Base-by-base conservation (phyloP, 2,113 vertebrate genomes). In the Abramis brama region DNA sequence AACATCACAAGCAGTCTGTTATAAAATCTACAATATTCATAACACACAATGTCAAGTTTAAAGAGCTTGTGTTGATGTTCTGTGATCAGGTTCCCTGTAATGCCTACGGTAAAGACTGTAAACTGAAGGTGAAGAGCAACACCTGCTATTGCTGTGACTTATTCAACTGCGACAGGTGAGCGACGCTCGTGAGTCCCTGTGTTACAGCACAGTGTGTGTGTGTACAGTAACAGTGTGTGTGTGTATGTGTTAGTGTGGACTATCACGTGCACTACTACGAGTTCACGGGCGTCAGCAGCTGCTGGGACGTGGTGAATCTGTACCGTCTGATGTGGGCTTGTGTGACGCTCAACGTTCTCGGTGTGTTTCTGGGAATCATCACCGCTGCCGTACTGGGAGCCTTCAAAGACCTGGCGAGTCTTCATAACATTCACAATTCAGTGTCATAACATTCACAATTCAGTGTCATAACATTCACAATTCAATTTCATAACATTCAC, bases 121-220 rank as follows among this genome's bases (percentile, higher is more conserved):
- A 92, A 85, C 88, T 99, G 86, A 96, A 94, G 89, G 87, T 99
- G 88, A 96, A 92, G 90, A 96, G 96, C 89, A 96, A 97, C 91
- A 98, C 97, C 0, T 99, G 98, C 90, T 98, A 97, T 91, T 99
- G 98, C 95, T 99, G 98, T 87, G 96, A 99, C 91, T 94, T 99
- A 60, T 96, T 96, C 90, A 93, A 94, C 90, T 99, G 98, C 80
- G 95, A 94, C 47, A 97, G 95, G 98, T 98, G 93, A 96, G 95
- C 57, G 12, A 2, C 27, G 39, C 21, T 11, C 52, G 15, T 10
- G 5, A 57, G 17, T 6, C 25, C 1, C 43, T 50, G 55, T 10
- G 2, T 60, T 36, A 7, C 50, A n/a, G 30, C 50, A 39, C 30
- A 15, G 77, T 11, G 55, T 68, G 47, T 36, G 27, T 79, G 7